These are phyloP conservation scores for Sylvilagus bachmani DNA, from an alignment of 2,113 vertebrate genomes.

Conservation along the genomic window DNA sequence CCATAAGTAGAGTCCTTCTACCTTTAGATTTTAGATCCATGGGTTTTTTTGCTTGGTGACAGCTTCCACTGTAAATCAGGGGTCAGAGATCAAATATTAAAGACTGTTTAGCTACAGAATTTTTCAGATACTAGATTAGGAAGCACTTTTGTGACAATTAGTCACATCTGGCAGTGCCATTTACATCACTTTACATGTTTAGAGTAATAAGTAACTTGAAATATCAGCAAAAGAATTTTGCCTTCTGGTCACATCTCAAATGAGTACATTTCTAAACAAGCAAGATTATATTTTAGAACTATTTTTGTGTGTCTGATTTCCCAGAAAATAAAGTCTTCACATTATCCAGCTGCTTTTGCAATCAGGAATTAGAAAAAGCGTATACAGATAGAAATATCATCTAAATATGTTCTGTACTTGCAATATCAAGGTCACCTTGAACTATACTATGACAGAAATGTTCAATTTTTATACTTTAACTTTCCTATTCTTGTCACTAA, in stretches of 20 bases:
- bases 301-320: slow-evolving; percentile 68
- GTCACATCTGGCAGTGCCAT: slow-evolving; percentile 66
- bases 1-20: background rate
- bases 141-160: slow-evolving; percentile 64
- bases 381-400: slow-evolving; percentile 24
- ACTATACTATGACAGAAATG: background rate
- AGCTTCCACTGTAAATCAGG: slow-evolving; percentile 56
- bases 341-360: slow-evolving; percentile 78
- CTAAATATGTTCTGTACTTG: slow-evolving; percentile 39
- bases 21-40: slow-evolving; percentile 21
- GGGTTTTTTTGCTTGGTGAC: slow-evolving; percentile 24
- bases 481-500: background rate
- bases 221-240: slow-evolving; percentile 74
- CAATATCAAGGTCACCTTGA: slow-evolving; percentile 59
- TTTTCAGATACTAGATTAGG: slow-evolving; percentile 64
- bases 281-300: slow-evolving; percentile 67
- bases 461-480: slow-evolving; percentile 8
- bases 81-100: slow-evolving; percentile 57
- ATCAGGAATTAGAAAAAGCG: slow-evolving; percentile 70
- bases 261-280: slow-evolving; percentile 71
- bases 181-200: slow-evolving; percentile 77
- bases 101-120: slow-evolving; percentile 72
- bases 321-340: slow-evolving; percentile 61
- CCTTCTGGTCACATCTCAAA: slow-evolving; percentile 74
- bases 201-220: slow-evolving; percentile 75